phyloP scores from a whole-genome alignment of 2,888 invertebrate species.

The Eustalomyia histrio region DNA sequence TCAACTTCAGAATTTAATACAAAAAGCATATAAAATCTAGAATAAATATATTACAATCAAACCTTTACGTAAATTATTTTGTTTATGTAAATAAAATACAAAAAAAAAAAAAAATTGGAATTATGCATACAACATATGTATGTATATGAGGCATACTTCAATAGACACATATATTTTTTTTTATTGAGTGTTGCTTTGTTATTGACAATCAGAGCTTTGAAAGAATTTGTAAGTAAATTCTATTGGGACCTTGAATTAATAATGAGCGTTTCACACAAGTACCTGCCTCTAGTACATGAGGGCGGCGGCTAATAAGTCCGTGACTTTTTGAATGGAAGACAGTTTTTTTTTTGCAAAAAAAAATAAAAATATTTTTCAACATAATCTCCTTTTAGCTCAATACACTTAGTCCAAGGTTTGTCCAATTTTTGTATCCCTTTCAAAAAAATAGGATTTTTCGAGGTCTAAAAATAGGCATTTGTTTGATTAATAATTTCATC shows the following conservation, averaged over 20 bases:
- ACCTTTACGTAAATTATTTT: slow-evolving; percentile 51
- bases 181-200: not conserved
- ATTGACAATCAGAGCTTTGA: not conserved
- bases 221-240: not conserved
- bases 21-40: slow-evolving; percentile 28
- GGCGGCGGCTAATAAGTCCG: no score
- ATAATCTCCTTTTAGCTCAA: no score
- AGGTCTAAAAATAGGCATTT: no score
- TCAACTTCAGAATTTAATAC: slow-evolving; percentile 28
- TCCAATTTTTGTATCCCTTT: no score
- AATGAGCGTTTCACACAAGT: no score
- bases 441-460: no score
- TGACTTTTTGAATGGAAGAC: no score
- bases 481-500: no score
- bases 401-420: no score
- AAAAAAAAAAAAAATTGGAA: slow-evolving; percentile 17
- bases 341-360: no score
- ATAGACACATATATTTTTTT: not conserved
- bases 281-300: no score
- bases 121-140: not conserved
- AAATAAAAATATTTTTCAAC: no score
- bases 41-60: slow-evolving; percentile 46
- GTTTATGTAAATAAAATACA: slow-evolving; percentile 1
- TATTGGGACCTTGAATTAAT: not conserved
- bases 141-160: not conserved